A percentile compares a stretch with the other conserved stretches of the same genome.
Evolutionary conservation across 92 coral and sea anemone genomes (phyloP).

Genomic region (Porites rus): DNA sequence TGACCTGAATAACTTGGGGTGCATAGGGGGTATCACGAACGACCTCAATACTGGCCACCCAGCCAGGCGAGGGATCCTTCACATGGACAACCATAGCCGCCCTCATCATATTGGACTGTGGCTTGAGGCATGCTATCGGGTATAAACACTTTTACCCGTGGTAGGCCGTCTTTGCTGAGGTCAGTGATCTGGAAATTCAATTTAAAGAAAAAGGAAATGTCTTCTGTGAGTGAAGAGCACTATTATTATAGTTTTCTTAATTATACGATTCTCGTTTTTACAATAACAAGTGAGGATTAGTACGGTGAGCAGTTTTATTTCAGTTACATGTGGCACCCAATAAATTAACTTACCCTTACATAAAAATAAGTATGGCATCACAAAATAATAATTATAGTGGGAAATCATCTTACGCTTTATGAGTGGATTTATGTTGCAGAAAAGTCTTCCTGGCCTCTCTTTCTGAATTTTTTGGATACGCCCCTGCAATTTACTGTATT

Average conservation of each 20-base stretch:
- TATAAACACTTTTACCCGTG: constrained; percentile 1
- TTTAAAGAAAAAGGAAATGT: neutral
- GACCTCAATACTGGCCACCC: neutral
- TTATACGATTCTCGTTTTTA: neutral
- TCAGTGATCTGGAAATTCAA: constrained; percentile 8
- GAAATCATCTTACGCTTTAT: too few relatives aligned
- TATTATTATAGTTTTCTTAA: too few relatives aligned
- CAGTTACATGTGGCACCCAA: neutral
- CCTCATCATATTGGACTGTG: neutral
- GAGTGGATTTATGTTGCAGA: too few relatives aligned
- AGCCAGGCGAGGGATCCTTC: neutral
- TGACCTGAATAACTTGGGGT: neutral
- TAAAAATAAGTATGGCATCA: too few relatives aligned
- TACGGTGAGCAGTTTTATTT: neutral
- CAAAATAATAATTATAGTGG: too few relatives aligned
- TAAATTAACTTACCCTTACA: too few relatives aligned
- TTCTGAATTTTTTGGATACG: too few relatives aligned
- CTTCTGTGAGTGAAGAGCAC: too few relatives aligned
- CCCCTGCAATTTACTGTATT: too few relatives aligned
- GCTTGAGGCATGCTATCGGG: constrained; percentile 8
- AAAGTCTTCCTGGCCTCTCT: too few relatives aligned
- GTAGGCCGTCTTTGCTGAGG: neutral
- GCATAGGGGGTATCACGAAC: neutral
- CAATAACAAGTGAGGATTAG: neutral
- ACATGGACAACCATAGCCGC: constrained; percentile 5